These are phyloP conservation scores for Lutjanus campechanus DNA, from an alignment of 2,797 vertebrate species.

Conservation along the genomic window DNA sequence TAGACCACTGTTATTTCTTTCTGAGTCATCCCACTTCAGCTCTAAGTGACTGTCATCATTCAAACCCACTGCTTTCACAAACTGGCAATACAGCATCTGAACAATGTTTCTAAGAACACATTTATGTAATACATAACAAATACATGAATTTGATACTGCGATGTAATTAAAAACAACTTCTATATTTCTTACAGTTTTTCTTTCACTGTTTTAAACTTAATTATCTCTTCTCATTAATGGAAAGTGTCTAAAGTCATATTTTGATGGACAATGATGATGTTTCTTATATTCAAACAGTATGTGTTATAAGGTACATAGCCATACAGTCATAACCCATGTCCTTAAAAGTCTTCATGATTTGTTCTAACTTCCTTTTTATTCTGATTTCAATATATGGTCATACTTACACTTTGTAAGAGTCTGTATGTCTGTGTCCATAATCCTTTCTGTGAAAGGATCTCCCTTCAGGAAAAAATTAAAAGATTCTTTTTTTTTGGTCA, in stretches of 20 bases:
- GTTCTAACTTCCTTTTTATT: constrained; percentile 43
- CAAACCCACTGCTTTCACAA: neutral
- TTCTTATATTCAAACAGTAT: constrained; percentile 65
- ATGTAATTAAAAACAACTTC: constrained; percentile 62
- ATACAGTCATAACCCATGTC: constrained; percentile 75
- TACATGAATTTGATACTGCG: constrained; percentile 61
- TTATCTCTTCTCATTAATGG: constrained; percentile 61
- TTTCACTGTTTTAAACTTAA: constrained; percentile 49
- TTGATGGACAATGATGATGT: constrained; percentile 59
- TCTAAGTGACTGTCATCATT: neutral
- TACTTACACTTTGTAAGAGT: constrained; percentile 68
- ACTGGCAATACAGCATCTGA: constrained; percentile 41
- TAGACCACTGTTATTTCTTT: neutral
- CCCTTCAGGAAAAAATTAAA: constrained; percentile 68
- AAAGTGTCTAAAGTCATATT: constrained; percentile 63
- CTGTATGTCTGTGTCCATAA: constrained; percentile 79
- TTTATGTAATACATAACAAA: constrained; percentile 50
- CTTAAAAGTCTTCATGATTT: constrained; percentile 55
- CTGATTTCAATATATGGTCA: constrained; percentile 63
- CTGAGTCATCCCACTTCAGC: neutral
- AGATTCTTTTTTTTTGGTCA: constrained; percentile 58
- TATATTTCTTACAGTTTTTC: constrained; percentile 67
- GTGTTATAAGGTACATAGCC: constrained; percentile 78
- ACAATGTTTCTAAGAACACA: constrained; percentile 36
- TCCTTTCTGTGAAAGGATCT: constrained; percentile 99